Conservation (phyloP, 92 coral and sea anemone genomes). For the Desmophyllum pertusum region DNA sequence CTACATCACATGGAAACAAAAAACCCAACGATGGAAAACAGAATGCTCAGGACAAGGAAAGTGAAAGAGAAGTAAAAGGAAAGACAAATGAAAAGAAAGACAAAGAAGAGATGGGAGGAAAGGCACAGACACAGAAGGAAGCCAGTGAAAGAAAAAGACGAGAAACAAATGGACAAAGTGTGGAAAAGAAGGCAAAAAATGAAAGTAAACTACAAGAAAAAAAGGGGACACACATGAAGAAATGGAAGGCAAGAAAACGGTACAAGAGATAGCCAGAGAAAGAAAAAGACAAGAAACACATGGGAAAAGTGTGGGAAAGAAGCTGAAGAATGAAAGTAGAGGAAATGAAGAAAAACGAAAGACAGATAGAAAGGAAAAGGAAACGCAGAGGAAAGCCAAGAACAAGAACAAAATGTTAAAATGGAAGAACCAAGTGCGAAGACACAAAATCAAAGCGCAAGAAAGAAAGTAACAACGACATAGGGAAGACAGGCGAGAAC, state of each 20-base stretch:
- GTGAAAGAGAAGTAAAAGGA: not conserved
- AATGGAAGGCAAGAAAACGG: conserved; percentile 1
- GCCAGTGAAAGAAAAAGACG: conserved; percentile 20
- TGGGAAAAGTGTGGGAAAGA: conserved; percentile 3
- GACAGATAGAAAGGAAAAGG: conserved; percentile 17
- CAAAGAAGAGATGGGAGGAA: not conserved
- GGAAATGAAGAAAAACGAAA: conserved; percentile 9
- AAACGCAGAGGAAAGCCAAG: conserved; percentile 11
- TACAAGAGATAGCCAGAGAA: conserved; percentile 4
- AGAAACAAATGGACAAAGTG: conserved; percentile 27
- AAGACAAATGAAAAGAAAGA: conserved; percentile 3
- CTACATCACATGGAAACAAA: not conserved
- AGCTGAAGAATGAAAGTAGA: not conserved
- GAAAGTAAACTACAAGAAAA: not conserved
- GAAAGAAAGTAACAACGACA: conserved; percentile 17
- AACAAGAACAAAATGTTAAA: conserved; percentile 17
- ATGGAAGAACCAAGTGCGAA: no score
- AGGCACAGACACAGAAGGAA: conserved; percentile 7
- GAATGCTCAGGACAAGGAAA: conserved; percentile 23
- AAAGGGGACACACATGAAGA: conserved; percentile 6
- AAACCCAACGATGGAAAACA: conserved; percentile 8
- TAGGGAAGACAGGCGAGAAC: not conserved
- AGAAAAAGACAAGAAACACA: conserved; percentile 15
- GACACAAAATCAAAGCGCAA: conserved; percentile 9
- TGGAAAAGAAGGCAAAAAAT: conserved; percentile 6